Evolutionary conservation across 2,113 vertebrate genomes (phyloP).

Genomic region (Elephantulus edwardii): DNA sequence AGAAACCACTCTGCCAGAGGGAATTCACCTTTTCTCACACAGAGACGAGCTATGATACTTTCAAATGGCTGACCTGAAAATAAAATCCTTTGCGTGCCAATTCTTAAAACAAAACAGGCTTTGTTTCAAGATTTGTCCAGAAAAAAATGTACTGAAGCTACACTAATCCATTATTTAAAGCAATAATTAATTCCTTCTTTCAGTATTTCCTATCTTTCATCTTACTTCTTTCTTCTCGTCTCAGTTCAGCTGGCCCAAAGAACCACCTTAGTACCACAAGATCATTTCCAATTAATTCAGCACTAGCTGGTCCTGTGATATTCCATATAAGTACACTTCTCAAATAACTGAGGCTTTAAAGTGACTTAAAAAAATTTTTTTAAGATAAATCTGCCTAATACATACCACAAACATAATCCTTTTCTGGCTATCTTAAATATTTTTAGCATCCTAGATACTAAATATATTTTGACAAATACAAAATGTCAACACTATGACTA

Average conservation of each 20-base stretch:
- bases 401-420: background rate
- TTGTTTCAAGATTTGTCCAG: constrained; percentile 35
- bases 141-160: background rate
- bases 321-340: background rate
- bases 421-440: constrained; percentile 46
- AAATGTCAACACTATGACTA: background rate
- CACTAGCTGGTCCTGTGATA: background rate
- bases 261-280: background rate
- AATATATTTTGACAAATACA: background rate
- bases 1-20: constrained; percentile 66
- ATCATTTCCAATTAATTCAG: background rate
- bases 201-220: background rate
- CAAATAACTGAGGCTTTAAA: constrained; percentile 19
- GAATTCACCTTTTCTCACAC: constrained; percentile 71
- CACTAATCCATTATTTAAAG: constrained; percentile 37
- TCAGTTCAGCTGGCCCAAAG: background rate
- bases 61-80: constrained; percentile 65
- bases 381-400: constrained; percentile 32
- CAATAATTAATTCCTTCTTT: constrained; percentile 31
- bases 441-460: constrained; percentile 18
- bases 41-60: constrained; percentile 50
- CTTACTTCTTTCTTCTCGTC: background rate
- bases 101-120: constrained; percentile 61
- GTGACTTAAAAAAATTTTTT: background rate
- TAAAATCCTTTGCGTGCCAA: constrained; percentile 50